Conservation (phyloP, 2,888 invertebrate genomes). For the Epiperipatus broadwayi region DNA sequence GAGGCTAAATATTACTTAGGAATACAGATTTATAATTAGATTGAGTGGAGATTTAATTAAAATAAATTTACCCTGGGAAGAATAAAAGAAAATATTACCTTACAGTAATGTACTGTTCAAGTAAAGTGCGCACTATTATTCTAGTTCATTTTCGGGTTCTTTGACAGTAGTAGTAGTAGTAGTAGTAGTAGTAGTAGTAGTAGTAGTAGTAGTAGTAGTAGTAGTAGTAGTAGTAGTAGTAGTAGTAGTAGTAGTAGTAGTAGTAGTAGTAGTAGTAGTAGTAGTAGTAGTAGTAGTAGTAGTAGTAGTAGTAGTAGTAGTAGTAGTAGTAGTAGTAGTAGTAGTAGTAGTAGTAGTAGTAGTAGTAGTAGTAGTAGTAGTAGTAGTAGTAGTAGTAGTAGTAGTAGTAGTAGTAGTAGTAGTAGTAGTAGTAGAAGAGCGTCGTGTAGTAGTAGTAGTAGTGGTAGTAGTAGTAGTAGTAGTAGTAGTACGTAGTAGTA, state of each 20-base stretch:
- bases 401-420: no score
- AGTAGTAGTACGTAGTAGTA: no score
- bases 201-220: conserved; percentile 3
- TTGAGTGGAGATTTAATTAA: no score
- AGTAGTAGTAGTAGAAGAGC: neutral
- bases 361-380: conserved; percentile 3
- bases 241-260: neutral
- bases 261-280: neutral
- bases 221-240: conserved; percentile 1
- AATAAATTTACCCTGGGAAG: no score
- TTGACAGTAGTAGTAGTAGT: neutral
- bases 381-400: conserved; percentile 3
- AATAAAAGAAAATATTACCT: no score
- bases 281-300: neutral
- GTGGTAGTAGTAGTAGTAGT: conserved; percentile 3
- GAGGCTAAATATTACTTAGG: no score
- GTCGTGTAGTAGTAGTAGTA: neutral
- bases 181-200: neutral
- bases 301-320: conserved; percentile 3
- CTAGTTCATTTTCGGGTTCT: no score
- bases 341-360: conserved; percentile 3
- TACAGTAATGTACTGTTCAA: no score
- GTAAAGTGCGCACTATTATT: no score
- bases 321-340: conserved; percentile 3
- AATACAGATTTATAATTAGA: no score